phyloP scores from a whole-genome alignment of 2,113 vertebrate genomes.

The Chloropsis hardwickii region DNA sequence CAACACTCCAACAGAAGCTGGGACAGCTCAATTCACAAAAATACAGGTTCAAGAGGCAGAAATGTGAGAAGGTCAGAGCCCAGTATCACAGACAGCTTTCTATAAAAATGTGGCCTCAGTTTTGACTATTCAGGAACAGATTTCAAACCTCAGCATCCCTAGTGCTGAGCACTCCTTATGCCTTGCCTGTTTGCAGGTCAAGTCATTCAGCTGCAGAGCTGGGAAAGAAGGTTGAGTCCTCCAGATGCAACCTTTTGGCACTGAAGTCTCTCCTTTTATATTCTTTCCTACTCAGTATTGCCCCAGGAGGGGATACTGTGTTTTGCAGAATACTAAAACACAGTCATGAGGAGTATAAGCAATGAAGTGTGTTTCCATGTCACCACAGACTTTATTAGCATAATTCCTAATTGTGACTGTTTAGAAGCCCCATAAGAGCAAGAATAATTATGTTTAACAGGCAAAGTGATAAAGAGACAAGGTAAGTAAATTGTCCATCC shows the following conservation, averaged over 20 bases:
- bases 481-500: conserved; percentile 47
- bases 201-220: not conserved
- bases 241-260: not conserved
- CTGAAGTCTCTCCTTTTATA: not conserved
- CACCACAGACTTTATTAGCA: conserved; percentile 50
- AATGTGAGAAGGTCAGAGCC: not conserved
- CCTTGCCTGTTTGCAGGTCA: not conserved
- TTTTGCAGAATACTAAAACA: not conserved
- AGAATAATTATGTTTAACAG: conserved; percentile 69
- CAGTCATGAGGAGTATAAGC: not conserved
- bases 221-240: not conserved
- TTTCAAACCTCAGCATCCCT: not conserved
- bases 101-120: not conserved
- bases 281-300: not conserved
- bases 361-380: conserved; percentile 40
- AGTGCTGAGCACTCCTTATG: not conserved
- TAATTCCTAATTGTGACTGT: conserved; percentile 72
- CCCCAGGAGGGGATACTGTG: not conserved
- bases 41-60: not conserved
- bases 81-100: not conserved
- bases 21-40: not conserved
- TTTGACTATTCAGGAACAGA: not conserved
- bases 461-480: conserved; percentile 56
- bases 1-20: not conserved
- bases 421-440: conserved; percentile 62